Evolutionary conservation across 2,113 vertebrate species (phyloP).

Genomic region (Pipra filicauda): DNA sequence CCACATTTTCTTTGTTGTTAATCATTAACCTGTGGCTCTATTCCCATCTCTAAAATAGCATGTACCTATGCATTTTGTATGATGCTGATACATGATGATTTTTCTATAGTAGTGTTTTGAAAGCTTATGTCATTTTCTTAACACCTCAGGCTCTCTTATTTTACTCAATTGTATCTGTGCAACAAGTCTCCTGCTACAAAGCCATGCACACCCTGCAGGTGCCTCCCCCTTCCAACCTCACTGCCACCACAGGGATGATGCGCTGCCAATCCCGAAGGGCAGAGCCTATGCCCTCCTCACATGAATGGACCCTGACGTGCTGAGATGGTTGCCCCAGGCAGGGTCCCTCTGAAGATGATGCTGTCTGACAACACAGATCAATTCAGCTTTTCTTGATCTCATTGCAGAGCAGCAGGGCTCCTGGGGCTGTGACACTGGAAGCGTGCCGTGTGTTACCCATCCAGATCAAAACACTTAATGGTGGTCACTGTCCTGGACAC

Average conservation of each 20-base stretch:
- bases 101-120: not conserved
- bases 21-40: not conserved
- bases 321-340: not conserved
- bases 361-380: not conserved
- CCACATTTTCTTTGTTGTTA: not conserved
- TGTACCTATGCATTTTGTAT: not conserved
- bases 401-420: not conserved
- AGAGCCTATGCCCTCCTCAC: not conserved
- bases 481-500: fast-evolving
- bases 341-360: not conserved
- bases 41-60: not conserved
- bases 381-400: not conserved
- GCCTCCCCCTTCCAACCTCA: not conserved
- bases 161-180: not conserved
- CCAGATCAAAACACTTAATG: not conserved
- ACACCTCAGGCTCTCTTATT: not conserved
- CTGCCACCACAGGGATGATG: not conserved
- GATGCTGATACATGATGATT: not conserved
- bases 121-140: not conserved
- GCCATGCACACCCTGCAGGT: not conserved
- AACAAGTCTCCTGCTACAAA: not conserved
- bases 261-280: not conserved
- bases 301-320: not conserved
- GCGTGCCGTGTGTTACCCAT: not conserved
- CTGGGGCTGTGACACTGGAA: not conserved